Conservation (phyloP, 2,888 invertebrate species). For the Eulithis prunata region DNA sequence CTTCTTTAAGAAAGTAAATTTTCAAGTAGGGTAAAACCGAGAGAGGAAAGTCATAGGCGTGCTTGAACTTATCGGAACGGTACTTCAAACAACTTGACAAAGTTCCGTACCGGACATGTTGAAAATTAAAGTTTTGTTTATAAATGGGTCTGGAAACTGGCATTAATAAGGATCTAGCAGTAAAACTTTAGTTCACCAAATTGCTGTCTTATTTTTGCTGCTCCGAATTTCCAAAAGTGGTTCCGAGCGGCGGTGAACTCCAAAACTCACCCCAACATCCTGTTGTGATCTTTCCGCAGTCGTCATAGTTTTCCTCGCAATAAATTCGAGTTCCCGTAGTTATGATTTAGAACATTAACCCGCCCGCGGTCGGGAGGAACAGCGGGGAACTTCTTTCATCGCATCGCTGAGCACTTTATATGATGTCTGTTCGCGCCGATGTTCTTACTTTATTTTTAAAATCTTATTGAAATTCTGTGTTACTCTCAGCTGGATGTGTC, state of each 20-base stretch:
- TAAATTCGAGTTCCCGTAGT: conserved; percentile 47
- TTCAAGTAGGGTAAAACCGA: conserved; percentile 5
- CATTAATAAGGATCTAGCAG: background rate
- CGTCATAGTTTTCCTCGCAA: conserved; percentile 18
- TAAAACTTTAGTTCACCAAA: background rate
- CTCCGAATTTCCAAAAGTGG: conserved; percentile 1
- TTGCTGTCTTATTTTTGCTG: conserved; percentile 1
- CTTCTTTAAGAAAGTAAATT: background rate
- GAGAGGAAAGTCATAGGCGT: conserved; percentile 3
- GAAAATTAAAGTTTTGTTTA: background rate
- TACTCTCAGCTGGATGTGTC: conserved; percentile 28
- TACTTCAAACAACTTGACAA: conserved; percentile 9
- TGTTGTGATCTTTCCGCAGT: conserved; percentile 18
- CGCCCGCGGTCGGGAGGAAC: conserved; percentile 43
- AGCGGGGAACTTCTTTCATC: conserved; percentile 53
- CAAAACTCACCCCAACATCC: conserved; percentile 6
- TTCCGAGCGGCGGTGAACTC: background rate
- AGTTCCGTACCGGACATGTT: background rate
- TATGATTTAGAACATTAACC: conserved; percentile 47
- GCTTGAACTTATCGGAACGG: conserved; percentile 15
- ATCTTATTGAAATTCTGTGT: conserved; percentile 35
- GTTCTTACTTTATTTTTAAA: conserved; percentile 45
- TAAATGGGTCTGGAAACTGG: background rate
- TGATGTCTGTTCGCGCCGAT: conserved; percentile 48
- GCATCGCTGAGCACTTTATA: conserved; percentile 58